Conservation (phyloP, 2,113 vertebrate genomes). For the Cichladusa arquata region DNA sequence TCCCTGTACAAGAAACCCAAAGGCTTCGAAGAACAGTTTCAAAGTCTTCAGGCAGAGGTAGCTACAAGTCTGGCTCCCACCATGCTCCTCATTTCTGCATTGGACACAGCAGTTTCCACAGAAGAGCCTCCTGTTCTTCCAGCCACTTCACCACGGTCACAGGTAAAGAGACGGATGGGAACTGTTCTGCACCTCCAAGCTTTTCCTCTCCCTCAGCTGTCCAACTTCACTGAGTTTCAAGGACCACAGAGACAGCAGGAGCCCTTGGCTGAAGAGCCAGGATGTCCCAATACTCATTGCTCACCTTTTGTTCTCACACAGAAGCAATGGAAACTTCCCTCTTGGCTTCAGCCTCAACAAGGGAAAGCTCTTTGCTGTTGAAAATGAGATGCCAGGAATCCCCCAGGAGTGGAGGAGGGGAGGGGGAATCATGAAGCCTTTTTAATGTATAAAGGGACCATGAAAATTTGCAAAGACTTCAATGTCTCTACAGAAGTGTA, state of each 20-base stretch:
- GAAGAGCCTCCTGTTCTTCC: constrained; percentile 83
- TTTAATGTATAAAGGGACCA: not conserved
- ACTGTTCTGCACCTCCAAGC: not conserved
- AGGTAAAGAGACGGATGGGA: constrained; percentile 74
- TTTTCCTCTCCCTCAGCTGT: not conserved
- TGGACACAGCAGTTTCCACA: constrained; percentile 77
- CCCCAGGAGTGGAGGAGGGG: not conserved
- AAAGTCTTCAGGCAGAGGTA: constrained; percentile 47
- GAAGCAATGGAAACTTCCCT: not conserved
- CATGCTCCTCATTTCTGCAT: constrained; percentile 53
- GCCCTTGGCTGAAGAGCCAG: not conserved
- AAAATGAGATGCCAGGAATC: not conserved
- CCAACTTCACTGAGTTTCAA: not conserved
- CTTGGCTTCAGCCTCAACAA: not conserved
- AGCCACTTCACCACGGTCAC: constrained; percentile 80
- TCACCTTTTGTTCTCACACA: not conserved
- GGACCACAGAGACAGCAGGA: not conserved
- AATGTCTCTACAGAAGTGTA: not conserved
- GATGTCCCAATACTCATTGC: not conserved
- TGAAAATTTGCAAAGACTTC: not conserved
- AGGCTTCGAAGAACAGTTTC: constrained; percentile 52
- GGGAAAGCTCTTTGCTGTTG: not conserved
- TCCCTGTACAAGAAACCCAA: constrained; percentile 78
- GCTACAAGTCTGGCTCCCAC: constrained; percentile 63
- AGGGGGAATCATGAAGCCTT: not conserved